Base-by-base conservation (phyloP, 2,113 vertebrate species). In the Saguinus midas region DNA sequence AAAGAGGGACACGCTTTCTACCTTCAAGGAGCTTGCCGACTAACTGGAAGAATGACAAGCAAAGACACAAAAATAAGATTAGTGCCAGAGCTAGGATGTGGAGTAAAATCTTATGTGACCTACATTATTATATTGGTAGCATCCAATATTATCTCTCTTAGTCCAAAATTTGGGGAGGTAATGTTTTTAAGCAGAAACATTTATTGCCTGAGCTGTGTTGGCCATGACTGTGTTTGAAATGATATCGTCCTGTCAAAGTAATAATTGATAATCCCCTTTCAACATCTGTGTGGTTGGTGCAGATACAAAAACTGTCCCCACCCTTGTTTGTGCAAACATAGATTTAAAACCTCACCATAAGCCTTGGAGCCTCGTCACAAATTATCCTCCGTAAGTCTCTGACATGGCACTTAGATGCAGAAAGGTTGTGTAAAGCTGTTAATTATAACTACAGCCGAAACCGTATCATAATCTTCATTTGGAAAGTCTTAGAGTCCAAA, bases 261-360 rank as follows among this genome's bases (percentile, higher is more conserved):
- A n/a, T 94, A 75, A 96, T 88, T 94, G 90, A 96, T 91, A 92
- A 87, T n/a, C 35, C 1, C 27, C 27, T 93, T 93, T 96, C 78
- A 96, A 86, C 66, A 88, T 90, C 80, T 94, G 9, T 95, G 37
- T 96, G 40, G 27, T 23, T 78, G 18, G n/a, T 72, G 72, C 6
- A 91, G 40, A 70, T 86, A 57, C 35, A 91, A 81, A 64, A 96
- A 92, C 37, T 94, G 32, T 61, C 35, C 48, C 72, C 1, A 1
- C 20, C 21, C 17, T n/a, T 79, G 25, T 86, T 73, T 96, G 37
- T 37, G 66, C 66, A 95, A 92, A 96, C 88, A 80, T 95, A 27
- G 45, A 80, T 90, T 96, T 23, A 92, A 87, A 97, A 81, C 81
- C 27, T 29, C 91, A 58, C 45, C 64, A 85, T 6, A 92, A 70